These are phyloP conservation scores for Drosophila pandora DNA, from an alignment of 1,140 invertebrate species.

Conservation along the genomic window DNA sequence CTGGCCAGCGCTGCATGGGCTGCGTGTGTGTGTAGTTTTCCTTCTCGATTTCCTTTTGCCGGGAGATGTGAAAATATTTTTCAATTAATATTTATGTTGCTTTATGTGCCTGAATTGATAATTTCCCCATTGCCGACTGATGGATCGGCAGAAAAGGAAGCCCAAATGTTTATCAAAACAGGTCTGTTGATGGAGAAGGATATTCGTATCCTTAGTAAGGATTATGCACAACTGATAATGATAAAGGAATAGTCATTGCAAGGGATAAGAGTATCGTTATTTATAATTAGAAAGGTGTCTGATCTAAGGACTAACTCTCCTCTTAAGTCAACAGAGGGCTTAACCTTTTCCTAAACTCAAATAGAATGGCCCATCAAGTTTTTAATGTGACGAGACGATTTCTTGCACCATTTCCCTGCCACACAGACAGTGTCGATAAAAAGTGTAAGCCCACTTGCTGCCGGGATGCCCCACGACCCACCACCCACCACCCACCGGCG, in stretches of 20 bases:
- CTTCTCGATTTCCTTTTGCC: constrained; percentile 46
- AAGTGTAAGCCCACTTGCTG: constrained; percentile 60
- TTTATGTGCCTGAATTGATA: constrained; percentile 75
- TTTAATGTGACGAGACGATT: constrained; percentile 47
- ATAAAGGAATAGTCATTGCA: too few species aligned
- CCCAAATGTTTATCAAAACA: constrained; percentile 9
- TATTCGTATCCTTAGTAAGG: background rate
- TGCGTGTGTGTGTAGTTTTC: constrained; percentile 56
- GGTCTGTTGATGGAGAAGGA: background rate
- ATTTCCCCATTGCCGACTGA: constrained; percentile 35
- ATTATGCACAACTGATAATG: too few species aligned
- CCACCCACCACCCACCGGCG: constrained; percentile 48
- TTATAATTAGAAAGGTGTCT: background rate
- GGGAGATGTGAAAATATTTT: constrained; percentile 75
- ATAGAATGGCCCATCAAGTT: constrained; percentile 8
- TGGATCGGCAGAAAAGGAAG: constrained; percentile 1
- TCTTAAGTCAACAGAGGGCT: too few species aligned
- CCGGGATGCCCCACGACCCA: background rate
- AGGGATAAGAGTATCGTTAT: too few species aligned
- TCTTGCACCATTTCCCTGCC: constrained; percentile 70
- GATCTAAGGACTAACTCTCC: too few species aligned
- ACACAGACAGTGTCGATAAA: constrained; percentile 53
- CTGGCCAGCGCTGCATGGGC: constrained; percentile 10
- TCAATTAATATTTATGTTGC: constrained; percentile 81
- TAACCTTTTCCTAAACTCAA: constrained; percentile 19